A percentile compares a stretch with the other conserved stretches of the same genome.
phyloP scores from a whole-genome alignment of 2,888 invertebrate species.

The Monochamus alternatus region DNA sequence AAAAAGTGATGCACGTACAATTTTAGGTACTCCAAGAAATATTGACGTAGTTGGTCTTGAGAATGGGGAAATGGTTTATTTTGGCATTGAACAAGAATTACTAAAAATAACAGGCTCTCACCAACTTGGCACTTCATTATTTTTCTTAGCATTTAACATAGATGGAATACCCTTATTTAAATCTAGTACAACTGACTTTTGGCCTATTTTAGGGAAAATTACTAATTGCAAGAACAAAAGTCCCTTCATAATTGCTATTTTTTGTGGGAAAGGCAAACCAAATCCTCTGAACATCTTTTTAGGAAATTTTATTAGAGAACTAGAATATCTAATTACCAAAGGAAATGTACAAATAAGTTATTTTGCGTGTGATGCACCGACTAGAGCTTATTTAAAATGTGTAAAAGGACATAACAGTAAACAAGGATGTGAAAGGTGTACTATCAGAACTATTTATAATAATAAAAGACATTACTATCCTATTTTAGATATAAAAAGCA shows the following conservation, averaged over 20 bases:
- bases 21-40: conserved; percentile 18
- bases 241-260: conserved; percentile 19
- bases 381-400: conserved; percentile 35
- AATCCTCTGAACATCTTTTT: background rate
- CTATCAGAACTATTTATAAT: conserved; percentile 20
- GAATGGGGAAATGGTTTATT: conserved; percentile 33
- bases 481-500: background rate
- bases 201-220: conserved; percentile 15
- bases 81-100: conserved; percentile 13
- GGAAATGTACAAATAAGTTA: background rate
- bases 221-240: background rate
- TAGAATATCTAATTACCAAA: background rate
- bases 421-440: conserved; percentile 41
- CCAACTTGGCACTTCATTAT: background rate
- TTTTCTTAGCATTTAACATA: conserved; percentile 12
- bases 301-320: background rate
- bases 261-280: conserved; percentile 23
- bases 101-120: background rate
- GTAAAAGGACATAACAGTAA: conserved; percentile 40
- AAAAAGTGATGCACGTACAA: conserved; percentile 25
- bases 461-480: conserved; percentile 37
- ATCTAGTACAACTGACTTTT: conserved; percentile 19
- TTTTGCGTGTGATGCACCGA: conserved; percentile 26
- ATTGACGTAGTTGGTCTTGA: background rate
- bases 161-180: conserved; percentile 32